A percentile compares a stretch with the other conserved stretches of the same genome.
phyloP scores from a whole-genome alignment of 2,797 vertebrate species.

The Alauda arvensis region DNA sequence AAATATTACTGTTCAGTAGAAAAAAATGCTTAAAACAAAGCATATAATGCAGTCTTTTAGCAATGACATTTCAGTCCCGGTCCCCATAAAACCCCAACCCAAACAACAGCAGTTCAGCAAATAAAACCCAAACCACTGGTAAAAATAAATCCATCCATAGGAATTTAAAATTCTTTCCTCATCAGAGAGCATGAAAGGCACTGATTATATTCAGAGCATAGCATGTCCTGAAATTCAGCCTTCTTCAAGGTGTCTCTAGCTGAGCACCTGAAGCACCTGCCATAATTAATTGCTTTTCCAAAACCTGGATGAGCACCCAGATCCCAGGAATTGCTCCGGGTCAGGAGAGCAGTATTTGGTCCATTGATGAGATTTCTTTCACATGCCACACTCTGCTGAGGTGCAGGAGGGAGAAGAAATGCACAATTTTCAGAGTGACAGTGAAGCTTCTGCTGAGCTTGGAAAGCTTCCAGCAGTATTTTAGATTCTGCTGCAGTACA shows the following conservation, averaged over 20 bases:
- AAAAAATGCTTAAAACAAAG: not conserved
- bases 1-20: not conserved
- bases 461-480: conserved; percentile 19
- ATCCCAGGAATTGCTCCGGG: not conserved
- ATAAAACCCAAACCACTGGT: not conserved
- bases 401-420: not conserved
- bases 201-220: conserved; percentile 6
- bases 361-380: not conserved
- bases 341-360: not conserved
- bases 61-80: not conserved
- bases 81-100: not conserved
- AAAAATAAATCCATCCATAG: not conserved
- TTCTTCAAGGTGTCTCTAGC: not conserved
- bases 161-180: not conserved
- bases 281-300: conserved; percentile 22
- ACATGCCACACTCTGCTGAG: not conserved
- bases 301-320: not conserved
- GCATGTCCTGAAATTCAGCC: not conserved
- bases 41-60: not conserved
- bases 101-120: not conserved
- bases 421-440: not conserved
- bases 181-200: not conserved
- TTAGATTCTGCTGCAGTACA: not conserved
- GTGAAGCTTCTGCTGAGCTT: not conserved
- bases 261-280: not conserved